Evolutionary conservation across 2,888 invertebrate species (phyloP), one percentile per base, ranked within the genome.

Genomic region (Eupeodes luniger): DNA sequence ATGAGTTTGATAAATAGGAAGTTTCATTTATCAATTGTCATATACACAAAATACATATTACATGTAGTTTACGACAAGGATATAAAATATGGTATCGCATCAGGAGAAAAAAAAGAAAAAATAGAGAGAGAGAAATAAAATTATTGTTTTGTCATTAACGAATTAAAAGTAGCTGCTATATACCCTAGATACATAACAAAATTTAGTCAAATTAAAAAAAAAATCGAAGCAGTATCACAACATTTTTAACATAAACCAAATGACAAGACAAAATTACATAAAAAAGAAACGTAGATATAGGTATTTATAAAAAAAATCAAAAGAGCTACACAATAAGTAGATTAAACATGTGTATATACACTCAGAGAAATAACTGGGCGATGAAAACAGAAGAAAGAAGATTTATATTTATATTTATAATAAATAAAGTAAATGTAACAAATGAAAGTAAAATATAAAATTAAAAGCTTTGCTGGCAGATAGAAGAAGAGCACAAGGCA

Each of bases 21-120:
- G 34, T 59, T 27, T 55, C 36, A 53, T 51, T 36, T 53, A 62
- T n/a, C 44, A 49, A 44, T 61, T 27, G 34, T n/a, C 34, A 53
- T 55, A 14, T 40, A 16, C 12, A 75, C 59, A 72, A 70, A 61
- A 74, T 9, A 66, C 66, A 72, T 36, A 40, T 7, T 62, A 34
- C 40, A 62, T 59, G 40, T 10, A 51, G 16, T 69, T 53, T 51
- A 76, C 76, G 81, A 49, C 62, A 62, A 40, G 49, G 14, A 82
- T 51, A 66, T 40, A 72, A 61, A 69, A 57, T 62, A 62, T 59
- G 89, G 82, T 77, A 90, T 86, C 79, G 72, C 75, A 89, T 84
- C 76, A 67, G 47, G 53, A 36, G 79, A 74, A 34, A 61, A 53
- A 72, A 66, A 40, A 76, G 53, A 74, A 80, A 76, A 72, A 49